These are phyloP conservation scores for Sceliomorpha sp. DNA, from an alignment of 2,888 invertebrate genomes.

Conservation along the genomic window DNA sequence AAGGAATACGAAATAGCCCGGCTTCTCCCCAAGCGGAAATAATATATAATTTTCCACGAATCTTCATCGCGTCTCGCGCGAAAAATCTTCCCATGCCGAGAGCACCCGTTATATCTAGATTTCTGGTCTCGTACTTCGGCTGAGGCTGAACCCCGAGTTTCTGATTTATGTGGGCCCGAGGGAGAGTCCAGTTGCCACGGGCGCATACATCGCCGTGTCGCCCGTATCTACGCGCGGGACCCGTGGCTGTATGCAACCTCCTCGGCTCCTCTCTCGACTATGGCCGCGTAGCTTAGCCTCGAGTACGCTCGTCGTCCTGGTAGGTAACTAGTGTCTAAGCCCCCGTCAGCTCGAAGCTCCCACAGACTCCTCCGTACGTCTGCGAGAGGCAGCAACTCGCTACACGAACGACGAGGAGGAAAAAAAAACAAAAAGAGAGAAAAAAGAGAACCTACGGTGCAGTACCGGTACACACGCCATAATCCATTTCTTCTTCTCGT, in stretches of 20 bases:
- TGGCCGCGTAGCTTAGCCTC: constrained; percentile 6
- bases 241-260: constrained; percentile 16
- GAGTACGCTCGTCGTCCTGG: constrained; percentile 21
- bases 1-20: too few species aligned
- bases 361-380: constrained; percentile 30
- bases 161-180: constrained; percentile 64
- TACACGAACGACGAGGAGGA: too few species aligned
- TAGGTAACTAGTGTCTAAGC: constrained; percentile 43
- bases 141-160: constrained; percentile 65
- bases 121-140: constrained; percentile 61
- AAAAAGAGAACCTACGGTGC: constrained; percentile 24
- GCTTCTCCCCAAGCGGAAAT: too few species aligned
- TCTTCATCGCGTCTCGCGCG: too few species aligned
- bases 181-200: constrained; percentile 69
- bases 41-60: too few species aligned
- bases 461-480: constrained; percentile 15
- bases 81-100: too few species aligned
- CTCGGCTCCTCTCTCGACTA: constrained; percentile 10
- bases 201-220: constrained; percentile 29
- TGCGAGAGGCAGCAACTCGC: too few species aligned
- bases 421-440: not conserved
- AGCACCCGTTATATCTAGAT: constrained; percentile 66
- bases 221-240: constrained; percentile 2
- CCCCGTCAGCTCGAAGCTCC: constrained; percentile 42
- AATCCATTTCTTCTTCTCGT: not conserved